phyloP scores from a whole-genome alignment of 2,888 invertebrate genomes.

The Phytoseiulus persimilis region DNA sequence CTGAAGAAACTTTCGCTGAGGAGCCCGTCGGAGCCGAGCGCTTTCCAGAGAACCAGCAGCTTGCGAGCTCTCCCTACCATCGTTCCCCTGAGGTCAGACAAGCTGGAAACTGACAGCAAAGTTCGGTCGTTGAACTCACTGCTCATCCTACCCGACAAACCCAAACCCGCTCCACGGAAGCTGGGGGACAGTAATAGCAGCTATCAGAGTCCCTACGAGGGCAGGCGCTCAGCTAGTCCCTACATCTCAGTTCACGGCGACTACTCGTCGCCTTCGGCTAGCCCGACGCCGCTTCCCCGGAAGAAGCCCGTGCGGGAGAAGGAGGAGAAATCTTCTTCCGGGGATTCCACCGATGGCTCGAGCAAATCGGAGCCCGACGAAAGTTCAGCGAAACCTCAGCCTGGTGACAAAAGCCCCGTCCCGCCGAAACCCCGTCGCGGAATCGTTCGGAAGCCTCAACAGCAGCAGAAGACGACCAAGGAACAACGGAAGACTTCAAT shows the following conservation, averaged over 20 bases:
- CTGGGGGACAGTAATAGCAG: not conserved
- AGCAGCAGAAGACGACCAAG: not conserved
- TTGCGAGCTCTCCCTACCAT: not conserved
- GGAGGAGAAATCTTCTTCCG: not conserved
- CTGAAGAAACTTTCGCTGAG: conserved; percentile 25
- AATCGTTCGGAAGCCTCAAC: not conserved
- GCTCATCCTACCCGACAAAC: conserved; percentile 17
- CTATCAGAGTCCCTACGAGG: conserved; percentile 18
- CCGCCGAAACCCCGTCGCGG: conserved; percentile 18
- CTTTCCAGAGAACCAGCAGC: conserved; percentile 34
- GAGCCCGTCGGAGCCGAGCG: not conserved
- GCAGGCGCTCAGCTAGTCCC: conserved; percentile 12
- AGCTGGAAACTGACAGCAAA: not conserved
- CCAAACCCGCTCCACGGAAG: not conserved
- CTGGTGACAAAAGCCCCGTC: not conserved
- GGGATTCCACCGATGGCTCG: not conserved
- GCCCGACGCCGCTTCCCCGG: not conserved
- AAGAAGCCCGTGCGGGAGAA: not conserved
- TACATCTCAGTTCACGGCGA: not conserved
- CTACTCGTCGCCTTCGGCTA: not conserved
- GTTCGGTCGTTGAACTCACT: not conserved
- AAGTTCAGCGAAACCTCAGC: not conserved
- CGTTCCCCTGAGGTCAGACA: not conserved
- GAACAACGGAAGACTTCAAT: not conserved
- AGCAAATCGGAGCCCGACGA: not conserved